Evolutionary conservation across 2,888 invertebrate genomes (phyloP), one percentile per base, ranked within the genome.

Genomic region (Nomada flava): DNA sequence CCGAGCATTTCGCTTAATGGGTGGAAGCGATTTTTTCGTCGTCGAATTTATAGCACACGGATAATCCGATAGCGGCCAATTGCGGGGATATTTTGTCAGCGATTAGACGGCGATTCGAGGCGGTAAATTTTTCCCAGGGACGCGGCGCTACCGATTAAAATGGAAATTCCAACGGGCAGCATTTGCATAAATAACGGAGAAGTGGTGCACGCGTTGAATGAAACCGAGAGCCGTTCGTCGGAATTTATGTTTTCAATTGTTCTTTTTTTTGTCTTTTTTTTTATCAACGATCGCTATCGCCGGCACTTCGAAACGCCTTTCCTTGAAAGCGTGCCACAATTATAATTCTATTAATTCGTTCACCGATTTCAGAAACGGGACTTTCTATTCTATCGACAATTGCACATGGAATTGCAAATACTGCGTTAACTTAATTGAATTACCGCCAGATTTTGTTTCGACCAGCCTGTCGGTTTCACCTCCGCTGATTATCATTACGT

Each of bases 161-260:
- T 82, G 82, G 82, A 82, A 82, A 82, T 82, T 76, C 76, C 82
- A 60, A 4, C 67, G 50, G 44, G 23, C 26, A 26, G 65, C 53
- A 82, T 82, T 76, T 75, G 71, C 82, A 76, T 76, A 82, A 82
- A 82, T 82, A 82, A 82, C 82, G 82, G 72, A 80, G 80, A 79
- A 79, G 64, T 62, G 79, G 79, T 57, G 26, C 11, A 10, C 53
- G 53, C 81, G 80, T 80, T 80, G 62, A 73, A 80, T 67, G 80
- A 80, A 80, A 80, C 81, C 55, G 81, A 80, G 73, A 62, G 65
- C 52, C 71, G 62, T 72, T 50, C 71, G 15, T 11, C n/a, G 53
- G 42, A 62, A 80, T 80, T 80, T 80, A 80, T 80, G 80, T 73
- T 80, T 80, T 68, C 81, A 57, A 80, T 80, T 80, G 80, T 80